These are phyloP conservation scores for Nyctibius bracteatus DNA, from an alignment of 2,113 vertebrate species.

Conservation along the genomic window DNA sequence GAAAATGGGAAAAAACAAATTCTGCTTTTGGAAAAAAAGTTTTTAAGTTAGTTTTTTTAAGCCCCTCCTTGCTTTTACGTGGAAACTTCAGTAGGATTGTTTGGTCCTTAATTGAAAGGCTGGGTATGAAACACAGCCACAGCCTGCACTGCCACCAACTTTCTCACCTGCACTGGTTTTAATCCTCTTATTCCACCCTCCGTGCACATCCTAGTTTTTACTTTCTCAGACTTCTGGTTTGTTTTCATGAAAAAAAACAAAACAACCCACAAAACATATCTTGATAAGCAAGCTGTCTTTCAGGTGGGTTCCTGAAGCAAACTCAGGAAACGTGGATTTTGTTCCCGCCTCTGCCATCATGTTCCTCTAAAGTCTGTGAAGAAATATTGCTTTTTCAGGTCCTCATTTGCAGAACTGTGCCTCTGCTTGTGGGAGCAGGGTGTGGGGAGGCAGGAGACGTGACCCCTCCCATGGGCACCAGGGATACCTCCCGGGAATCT, in stretches of 20 bases:
- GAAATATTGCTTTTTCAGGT: fast-evolving
- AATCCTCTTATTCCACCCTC: background rate
- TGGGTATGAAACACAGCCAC: background rate
- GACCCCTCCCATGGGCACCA: background rate
- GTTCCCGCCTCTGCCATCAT: background rate
- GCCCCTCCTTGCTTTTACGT: background rate
- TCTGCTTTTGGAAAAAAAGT: background rate
- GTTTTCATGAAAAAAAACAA: background rate
- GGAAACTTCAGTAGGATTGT: background rate
- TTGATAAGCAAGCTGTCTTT: background rate
- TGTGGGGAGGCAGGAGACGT: background rate
- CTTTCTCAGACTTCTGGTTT: background rate
- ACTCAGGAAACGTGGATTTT: background rate
- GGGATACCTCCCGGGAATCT: background rate
- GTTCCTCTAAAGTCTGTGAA: background rate
- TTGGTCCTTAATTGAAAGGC: background rate
- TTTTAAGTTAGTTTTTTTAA: background rate
- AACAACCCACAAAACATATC: background rate
- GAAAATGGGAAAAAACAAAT: background rate
- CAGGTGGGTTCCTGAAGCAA: background rate
- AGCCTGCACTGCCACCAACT: background rate
- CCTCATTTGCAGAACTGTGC: background rate
- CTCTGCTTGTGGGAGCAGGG: background rate
- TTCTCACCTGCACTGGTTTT: background rate
- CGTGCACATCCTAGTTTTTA: background rate